phyloP scores from a whole-genome alignment of 2,888 invertebrate genomes.

The Julus scandinavius region DNA sequence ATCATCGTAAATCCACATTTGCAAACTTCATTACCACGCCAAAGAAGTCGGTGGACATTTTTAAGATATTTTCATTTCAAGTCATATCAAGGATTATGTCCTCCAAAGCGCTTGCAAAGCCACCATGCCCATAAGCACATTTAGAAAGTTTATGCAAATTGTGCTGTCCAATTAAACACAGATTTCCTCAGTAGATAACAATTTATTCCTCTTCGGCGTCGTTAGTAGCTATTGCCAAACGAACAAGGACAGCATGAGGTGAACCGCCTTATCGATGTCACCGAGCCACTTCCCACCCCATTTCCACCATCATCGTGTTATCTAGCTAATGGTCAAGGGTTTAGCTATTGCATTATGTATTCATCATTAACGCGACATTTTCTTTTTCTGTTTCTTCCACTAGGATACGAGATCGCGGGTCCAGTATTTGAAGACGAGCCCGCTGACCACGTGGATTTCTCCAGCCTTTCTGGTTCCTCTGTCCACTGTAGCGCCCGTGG shows the following conservation, averaged over 20 bases:
- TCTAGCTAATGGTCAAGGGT: not conserved
- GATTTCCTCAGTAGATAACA: not conserved
- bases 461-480: conserved; percentile 64
- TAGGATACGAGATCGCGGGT: conserved; percentile 59
- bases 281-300: not conserved
- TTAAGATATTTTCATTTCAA: too few relatives aligned
- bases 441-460: conserved; percentile 63
- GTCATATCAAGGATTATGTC: not conserved
- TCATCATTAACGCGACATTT: not conserved
- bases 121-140: not conserved
- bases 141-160: not conserved
- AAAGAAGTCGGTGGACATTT: too few relatives aligned
- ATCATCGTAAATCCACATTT: too few relatives aligned
- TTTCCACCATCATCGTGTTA: not conserved
- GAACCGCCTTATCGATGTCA: not conserved
- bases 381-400: not conserved
- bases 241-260: not conserved
- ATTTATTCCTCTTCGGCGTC: not conserved
- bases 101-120: not conserved
- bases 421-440: conserved; percentile 65
- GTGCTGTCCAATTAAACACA: not conserved
- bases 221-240: not conserved
- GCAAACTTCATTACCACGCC: too few relatives aligned
- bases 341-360: not conserved
- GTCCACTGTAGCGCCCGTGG: conserved; percentile 66